Conservation (phyloP, 2,888 invertebrate species). For the Ptilodon capucinus region DNA sequence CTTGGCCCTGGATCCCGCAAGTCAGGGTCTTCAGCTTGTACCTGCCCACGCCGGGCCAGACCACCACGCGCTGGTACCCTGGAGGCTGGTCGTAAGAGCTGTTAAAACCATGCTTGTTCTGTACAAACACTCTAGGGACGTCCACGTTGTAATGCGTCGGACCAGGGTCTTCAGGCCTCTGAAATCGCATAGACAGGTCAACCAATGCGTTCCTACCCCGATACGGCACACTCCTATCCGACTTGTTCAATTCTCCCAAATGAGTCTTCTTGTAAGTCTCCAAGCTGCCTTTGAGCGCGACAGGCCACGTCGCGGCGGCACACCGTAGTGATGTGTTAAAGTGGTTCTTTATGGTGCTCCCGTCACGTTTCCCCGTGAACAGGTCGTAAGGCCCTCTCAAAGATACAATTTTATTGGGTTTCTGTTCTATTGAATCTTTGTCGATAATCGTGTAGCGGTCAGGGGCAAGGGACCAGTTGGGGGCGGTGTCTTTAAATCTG, state of each 20-base stretch:
- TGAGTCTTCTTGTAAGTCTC: constrained; percentile 57
- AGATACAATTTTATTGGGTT: constrained; percentile 63
- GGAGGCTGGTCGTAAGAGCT: constrained; percentile 65
- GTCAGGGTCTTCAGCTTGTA: constrained; percentile 39
- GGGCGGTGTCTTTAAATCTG: constrained; percentile 54
- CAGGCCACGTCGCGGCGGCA: constrained; percentile 63
- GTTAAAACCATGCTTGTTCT: constrained; percentile 58
- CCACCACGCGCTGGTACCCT: constrained; percentile 56
- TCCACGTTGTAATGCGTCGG: constrained; percentile 69
- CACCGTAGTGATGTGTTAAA: constrained; percentile 58
- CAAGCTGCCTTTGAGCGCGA: constrained; percentile 53
- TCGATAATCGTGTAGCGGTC: constrained; percentile 66
- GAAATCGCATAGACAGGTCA: constrained; percentile 73
- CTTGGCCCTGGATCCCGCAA: constrained; percentile 55
- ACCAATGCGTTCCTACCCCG: constrained; percentile 72
- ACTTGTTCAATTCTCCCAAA: constrained; percentile 68
- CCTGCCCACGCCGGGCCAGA: constrained; percentile 73
- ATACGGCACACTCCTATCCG: constrained; percentile 54
- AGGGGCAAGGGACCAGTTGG: constrained; percentile 63
- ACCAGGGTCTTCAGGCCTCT: constrained; percentile 75
- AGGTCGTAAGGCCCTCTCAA: constrained; percentile 68
- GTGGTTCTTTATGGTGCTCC: constrained; percentile 77
- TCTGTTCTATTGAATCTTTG: constrained; percentile 58
- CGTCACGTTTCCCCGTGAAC: constrained; percentile 77
- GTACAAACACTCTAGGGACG: constrained; percentile 41